Evolutionary conservation across 2,113 vertebrate genomes (phyloP), one percentile per base, ranked within the genome.

Genomic region (Entelurus aequoreus): DNA sequence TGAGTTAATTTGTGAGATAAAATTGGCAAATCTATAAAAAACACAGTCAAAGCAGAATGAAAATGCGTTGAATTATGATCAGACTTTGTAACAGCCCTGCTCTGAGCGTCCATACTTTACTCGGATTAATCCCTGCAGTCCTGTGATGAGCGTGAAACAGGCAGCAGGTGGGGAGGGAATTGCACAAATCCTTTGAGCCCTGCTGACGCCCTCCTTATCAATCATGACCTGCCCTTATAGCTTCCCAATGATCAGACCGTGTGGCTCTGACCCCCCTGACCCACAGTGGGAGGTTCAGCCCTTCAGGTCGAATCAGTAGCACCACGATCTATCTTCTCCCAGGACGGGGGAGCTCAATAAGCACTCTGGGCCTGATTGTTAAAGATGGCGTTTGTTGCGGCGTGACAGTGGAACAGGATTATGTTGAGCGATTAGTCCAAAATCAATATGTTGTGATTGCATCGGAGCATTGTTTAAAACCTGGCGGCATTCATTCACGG

Each of bases 401-500:
- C 19, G 50, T 48, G 83, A 80, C 77, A 66, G 71, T 51, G 74
- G 64, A 79, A 83, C 75, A 54, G 77, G 82, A 85, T 87, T 85
- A 88, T 48, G 42, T 54, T 78, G 81, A 84, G 63, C 78, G 81
- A 86, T 87, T 60, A 69, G 67, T 54, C 68, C 63, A 44, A 77
- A 82, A 87, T 88, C 87, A 85, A 88, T 87, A 83, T 0, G 8
- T 69, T 74, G 71, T 72, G 66, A 84, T 85, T 77, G 71, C 68
- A 78, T 81, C 68, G 42, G 0, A 12, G 42, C 11, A 36, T 71
- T 67, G 74, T 68, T 78, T 70, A 62, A 8, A 53, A 53, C 9
- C 9, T 28, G 28, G 47, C 13, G 8, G 49, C 13, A 15, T n/a
- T 28, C 11, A 11, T 11, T 11, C 53, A 58, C 9, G 13, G 38